Evolutionary conservation across 2,113 vertebrate genomes (phyloP), one percentile per base, ranked within the genome.

Genomic region (Lepus timidus): DNA sequence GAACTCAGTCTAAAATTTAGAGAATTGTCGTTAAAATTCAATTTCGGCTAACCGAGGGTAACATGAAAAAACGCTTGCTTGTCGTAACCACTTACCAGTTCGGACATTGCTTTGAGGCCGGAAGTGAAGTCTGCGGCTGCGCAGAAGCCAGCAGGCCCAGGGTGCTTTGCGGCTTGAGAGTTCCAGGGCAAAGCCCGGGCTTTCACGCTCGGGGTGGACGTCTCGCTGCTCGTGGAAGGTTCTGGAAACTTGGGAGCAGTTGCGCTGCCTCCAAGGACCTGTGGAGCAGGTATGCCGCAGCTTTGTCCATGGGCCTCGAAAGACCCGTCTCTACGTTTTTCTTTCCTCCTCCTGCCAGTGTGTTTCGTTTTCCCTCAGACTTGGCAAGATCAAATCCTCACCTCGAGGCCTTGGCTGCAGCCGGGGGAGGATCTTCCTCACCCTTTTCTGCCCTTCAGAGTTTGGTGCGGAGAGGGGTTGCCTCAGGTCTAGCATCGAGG

Each of bases 31-130:
- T 39, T 44, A 86, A 88, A 87, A 70, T 20, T n/a, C 52, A 89
- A 68, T 70, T 62, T 23, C n/a, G 44, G 13, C 31, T 4, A 67
- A 58, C 12, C 31, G 62, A 86, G 11, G 49, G 20, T 62, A 89
- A 81, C 25, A 44, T 2, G 0, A 62, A 68, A 88, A 85, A 73
- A 4, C 12, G 51, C 29, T 4, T 0, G 7, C 11, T 10, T 23
- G 44, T 14, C 10, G 14, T 12, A 65, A 25, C 33, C 25, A 11
- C 36, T 22, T 31, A 31, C 31, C 0, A 16, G 36, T 11, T 82
- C 9, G 16, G 2, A 3, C 36, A 65, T 49, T 33, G 1, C 61
- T 65, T 13, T 3, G 0, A 1, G 0, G n/a, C 39, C 3, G 0
- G 5, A 1, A 1, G 14, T 4, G 0, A 10, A 19, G 9, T 82